phyloP scores from a whole-genome alignment of 1,140 invertebrate genomes.

The Oppia nitens region DNA sequence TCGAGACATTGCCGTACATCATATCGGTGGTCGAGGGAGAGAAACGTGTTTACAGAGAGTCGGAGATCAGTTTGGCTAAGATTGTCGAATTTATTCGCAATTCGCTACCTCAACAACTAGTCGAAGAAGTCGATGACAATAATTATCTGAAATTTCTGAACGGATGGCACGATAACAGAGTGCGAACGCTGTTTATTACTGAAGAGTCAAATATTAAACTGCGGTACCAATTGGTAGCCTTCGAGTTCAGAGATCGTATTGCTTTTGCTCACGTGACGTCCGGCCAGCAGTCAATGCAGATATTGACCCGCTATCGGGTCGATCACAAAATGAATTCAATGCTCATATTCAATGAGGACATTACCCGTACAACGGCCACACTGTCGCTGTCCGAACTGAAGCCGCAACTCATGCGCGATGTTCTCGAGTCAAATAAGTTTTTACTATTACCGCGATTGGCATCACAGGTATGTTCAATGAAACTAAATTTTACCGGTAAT shows the following conservation, averaged over 20 bases:
- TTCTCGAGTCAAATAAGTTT: conserved; percentile 74
- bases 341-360: conserved; percentile 78
- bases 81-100: conserved; percentile 66
- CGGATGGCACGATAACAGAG: conserved; percentile 77
- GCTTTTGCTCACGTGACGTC: conserved; percentile 57
- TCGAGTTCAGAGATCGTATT: conserved; percentile 60
- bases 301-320: conserved; percentile 40
- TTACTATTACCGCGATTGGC: conserved; percentile 70
- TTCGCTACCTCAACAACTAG: conserved; percentile 62
- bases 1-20: conserved; percentile 59
- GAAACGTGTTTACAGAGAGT: conserved; percentile 58
- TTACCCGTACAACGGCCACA: conserved; percentile 56
- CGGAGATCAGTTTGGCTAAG: conserved; percentile 52
- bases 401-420: conserved; percentile 62
- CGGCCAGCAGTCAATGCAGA: conserved; percentile 19
- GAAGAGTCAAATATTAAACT: conserved; percentile 52
- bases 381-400: conserved; percentile 72
- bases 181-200: conserved; percentile 73
- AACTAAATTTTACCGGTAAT: not conserved
- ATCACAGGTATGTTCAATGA: conserved; percentile 48
- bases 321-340: conserved; percentile 61
- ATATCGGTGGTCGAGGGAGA: conserved; percentile 63
- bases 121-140: conserved; percentile 47
- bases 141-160: conserved; percentile 60
- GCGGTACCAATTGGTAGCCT: conserved; percentile 72